Conservation (phyloP, 2,797 vertebrate genomes). For the Garrulus glandarius region DNA sequence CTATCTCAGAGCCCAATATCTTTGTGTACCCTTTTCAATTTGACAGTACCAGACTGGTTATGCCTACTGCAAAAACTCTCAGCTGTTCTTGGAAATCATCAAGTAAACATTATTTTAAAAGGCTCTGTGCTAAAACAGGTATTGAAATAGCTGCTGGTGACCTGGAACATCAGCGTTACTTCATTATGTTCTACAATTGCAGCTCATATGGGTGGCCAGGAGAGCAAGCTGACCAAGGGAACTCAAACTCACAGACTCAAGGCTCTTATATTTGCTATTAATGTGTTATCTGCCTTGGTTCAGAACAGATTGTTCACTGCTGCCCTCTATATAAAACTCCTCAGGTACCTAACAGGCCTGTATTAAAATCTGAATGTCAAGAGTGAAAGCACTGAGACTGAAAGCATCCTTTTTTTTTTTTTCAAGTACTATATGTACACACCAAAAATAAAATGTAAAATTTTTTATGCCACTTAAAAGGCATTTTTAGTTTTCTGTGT, state of each 20-base stretch:
- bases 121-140: background rate
- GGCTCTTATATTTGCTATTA: background rate
- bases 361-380: background rate
- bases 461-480: background rate
- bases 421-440: background rate
- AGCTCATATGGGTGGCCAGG: background rate
- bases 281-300: background rate
- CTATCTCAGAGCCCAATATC: background rate
- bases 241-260: background rate
- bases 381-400: background rate
- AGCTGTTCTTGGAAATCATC: constrained; percentile 27
- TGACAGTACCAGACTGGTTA: constrained; percentile 19
- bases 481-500: background rate
- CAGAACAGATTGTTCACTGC: background rate
- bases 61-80: constrained; percentile 34
- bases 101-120: background rate
- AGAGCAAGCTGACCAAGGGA: background rate
- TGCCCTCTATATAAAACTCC: background rate
- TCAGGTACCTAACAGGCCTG: background rate
- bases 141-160: background rate
- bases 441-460: background rate
- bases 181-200: background rate
- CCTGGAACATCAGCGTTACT: background rate
- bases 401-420: background rate
- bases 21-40: background rate